Base-by-base conservation (phyloP, 2,888 invertebrate genomes). In the Incurvaria masculella region DNA sequence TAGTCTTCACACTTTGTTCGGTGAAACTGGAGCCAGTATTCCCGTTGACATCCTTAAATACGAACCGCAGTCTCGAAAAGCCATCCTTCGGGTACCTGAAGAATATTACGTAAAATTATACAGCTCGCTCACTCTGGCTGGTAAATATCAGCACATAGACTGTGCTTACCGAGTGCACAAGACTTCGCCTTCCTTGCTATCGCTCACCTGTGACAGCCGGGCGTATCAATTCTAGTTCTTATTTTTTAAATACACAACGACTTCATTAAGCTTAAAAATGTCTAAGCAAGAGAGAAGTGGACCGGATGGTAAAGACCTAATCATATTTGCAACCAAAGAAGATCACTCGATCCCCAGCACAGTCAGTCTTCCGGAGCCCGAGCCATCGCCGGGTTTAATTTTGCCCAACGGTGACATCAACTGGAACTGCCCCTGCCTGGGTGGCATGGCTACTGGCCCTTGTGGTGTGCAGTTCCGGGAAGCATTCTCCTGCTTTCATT, bases 361-460 rank as follows among this genome's bases (percentile, higher is more conserved):
- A 47, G 81, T 91, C 39, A 64, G 68, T 49, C 70, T 92, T 54
- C 88, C 91, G 1, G 84, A 85, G 58, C 83, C 87, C 1, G 89
- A 87, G 59, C 86, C 87, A 1, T 83, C 87, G 49, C 87, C 89
- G 42, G 95, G 96, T 10, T 76, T 96, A 14, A 86, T 97, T 55
- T 74, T 91, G 49, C 80, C 89, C 1, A 89, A 88, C 69, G 97
- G 97, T 4, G 86, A 89, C 52, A 94, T 97, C 55, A 97, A 97
- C 74, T 97, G 97, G 97, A 90, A 90, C 64, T 97, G 97, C 63
- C 97, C 97, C 0, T 97, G 97, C 66, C 81, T 97, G 27, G 97
- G 97, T 14, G 95, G 95, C n/a, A 96, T 97, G 92, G 94, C 96
- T 4, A 93, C 94, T 0, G 97, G 97, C 0, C 97, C 97, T 0